phyloP scores from a whole-genome alignment of 1,140 invertebrate species.

The Orius insidiosus region DNA sequence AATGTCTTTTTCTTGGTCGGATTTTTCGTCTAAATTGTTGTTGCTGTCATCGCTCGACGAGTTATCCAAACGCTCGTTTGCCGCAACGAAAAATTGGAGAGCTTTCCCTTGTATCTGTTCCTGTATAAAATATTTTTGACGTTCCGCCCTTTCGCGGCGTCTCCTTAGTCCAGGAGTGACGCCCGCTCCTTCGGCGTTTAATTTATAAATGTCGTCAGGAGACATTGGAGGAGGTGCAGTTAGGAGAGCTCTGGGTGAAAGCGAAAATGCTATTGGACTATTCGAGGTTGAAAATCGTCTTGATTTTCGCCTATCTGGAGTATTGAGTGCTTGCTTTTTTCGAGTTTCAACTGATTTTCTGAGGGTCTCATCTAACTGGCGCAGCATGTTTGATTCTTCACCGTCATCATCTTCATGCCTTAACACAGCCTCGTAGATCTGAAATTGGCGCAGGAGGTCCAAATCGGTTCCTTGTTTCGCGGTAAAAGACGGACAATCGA shows the following conservation, averaged over 20 bases:
- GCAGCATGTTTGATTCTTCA: slow-evolving; percentile 40
- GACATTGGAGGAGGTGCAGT: slow-evolving; percentile 4
- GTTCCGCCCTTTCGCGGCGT: slow-evolving; percentile 54
- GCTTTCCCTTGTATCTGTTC: slow-evolving; percentile 39
- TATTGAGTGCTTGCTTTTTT: slow-evolving; percentile 42
- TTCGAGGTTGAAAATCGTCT: slow-evolving; percentile 52
- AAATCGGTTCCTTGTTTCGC: slow-evolving; percentile 83
- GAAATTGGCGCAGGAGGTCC: slow-evolving; percentile 82
- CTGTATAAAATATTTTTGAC: slow-evolving; percentile 60
- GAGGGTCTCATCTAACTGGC: slow-evolving; percentile 62
- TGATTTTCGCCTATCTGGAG: slow-evolving; percentile 52
- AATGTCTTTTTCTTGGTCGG: too few relatives aligned
- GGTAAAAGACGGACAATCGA: slow-evolving; percentile 63
- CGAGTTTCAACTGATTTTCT: slow-evolving; percentile 19
- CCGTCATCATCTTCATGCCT: slow-evolving; percentile 75
- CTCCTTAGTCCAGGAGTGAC: slow-evolving; percentile 56
- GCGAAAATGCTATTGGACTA: slow-evolving; percentile 28
- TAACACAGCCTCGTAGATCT: slow-evolving; percentile 87
- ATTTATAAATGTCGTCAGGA: background rate
- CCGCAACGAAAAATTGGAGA: too few relatives aligned
- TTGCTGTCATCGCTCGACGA: slow-evolving; percentile 18
- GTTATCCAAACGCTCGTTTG: slow-evolving; percentile 3
- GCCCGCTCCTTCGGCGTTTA: slow-evolving; percentile 29
- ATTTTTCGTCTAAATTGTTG: background rate
- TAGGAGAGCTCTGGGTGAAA: slow-evolving; percentile 11